Conservation (phyloP, 1,140 invertebrate genomes). For the Aphelinus atriplicis region DNA sequence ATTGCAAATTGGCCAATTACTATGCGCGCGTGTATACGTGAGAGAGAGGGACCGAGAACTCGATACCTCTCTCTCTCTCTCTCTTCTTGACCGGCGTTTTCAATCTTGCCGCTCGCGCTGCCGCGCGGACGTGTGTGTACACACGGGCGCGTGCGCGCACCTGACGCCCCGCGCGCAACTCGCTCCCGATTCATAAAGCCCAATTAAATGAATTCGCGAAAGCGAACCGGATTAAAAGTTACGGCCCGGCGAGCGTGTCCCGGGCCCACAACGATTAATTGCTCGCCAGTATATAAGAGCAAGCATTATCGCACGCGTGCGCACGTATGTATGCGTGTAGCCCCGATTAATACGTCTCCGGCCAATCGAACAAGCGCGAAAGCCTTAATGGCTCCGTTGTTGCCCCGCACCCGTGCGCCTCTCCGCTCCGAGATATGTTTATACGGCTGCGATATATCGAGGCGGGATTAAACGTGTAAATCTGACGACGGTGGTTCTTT, state of each 20-base stretch:
- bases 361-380: neutral
- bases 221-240: no score
- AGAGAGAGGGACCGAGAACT: conserved; percentile 1
- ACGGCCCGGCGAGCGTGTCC: no score
- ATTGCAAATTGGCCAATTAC: conserved; percentile 49
- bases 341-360: neutral
- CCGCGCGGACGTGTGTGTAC: neutral
- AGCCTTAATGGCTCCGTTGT: no score
- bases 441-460: no score
- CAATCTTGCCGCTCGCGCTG: conserved; percentile 16
- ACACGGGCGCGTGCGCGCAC: conserved; percentile 21
- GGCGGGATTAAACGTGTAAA: no score
- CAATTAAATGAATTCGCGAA: conserved; percentile 25
- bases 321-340: neutral
- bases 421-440: no score
- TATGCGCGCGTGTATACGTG: conserved; percentile 20
- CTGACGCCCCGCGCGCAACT: conserved; percentile 5
- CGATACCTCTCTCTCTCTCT: neutral
- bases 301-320: no score
- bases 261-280: no score
- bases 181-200: no score
- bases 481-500: no score
- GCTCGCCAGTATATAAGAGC: no score
- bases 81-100: neutral
- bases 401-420: no score